These are phyloP conservation scores for Caenorhabditis becei DNA, from an alignment of 2,888 invertebrate species.

Conservation along the genomic window DNA sequence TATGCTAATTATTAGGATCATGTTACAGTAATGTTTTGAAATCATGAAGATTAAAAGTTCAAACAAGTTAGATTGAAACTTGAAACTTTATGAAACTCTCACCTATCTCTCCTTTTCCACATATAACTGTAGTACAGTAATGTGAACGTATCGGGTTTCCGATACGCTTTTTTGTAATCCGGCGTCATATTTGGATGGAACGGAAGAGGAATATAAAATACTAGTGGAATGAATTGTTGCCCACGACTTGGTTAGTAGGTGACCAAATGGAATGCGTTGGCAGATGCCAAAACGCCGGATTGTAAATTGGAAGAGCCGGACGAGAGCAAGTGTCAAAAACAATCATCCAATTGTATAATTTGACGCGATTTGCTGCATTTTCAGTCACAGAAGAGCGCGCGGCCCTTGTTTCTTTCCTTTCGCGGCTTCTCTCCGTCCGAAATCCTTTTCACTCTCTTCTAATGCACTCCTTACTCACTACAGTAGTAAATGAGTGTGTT, in stretches of 20 bases:
- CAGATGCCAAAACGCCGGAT: slow-evolving; percentile 34
- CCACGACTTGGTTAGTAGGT: slow-evolving; percentile 41
- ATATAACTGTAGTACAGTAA: slow-evolving; percentile 80
- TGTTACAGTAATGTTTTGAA: no score
- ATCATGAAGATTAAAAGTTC: no score
- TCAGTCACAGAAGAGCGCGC: slow-evolving; percentile 17
- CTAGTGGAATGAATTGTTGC: slow-evolving; percentile 9
- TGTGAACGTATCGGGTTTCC: slow-evolving; percentile 73
- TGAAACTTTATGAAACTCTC: no score
- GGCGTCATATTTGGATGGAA: slow-evolving; percentile 32
- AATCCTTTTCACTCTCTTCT: slow-evolving; percentile 30
- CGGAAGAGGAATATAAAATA: neutral
- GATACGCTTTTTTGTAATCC: slow-evolving; percentile 69
- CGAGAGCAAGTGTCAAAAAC: slow-evolving; percentile 67
- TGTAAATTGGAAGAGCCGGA: slow-evolving; percentile 52
- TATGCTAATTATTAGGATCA: no score
- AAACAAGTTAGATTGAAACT: no score
- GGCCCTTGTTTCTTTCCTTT: slow-evolving; percentile 20
- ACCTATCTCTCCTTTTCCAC: slow-evolving; percentile 81
- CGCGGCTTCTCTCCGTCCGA: slow-evolving; percentile 9
- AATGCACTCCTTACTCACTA: slow-evolving; percentile 47
- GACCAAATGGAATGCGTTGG: slow-evolving; percentile 30
- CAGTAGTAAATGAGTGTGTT: slow-evolving; percentile 31
- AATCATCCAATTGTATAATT: slow-evolving; percentile 71
- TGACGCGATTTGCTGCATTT: slow-evolving; percentile 62